Conservation (phyloP, 2,113 vertebrate species). For the Ailuropoda melanoleuca region DNA sequence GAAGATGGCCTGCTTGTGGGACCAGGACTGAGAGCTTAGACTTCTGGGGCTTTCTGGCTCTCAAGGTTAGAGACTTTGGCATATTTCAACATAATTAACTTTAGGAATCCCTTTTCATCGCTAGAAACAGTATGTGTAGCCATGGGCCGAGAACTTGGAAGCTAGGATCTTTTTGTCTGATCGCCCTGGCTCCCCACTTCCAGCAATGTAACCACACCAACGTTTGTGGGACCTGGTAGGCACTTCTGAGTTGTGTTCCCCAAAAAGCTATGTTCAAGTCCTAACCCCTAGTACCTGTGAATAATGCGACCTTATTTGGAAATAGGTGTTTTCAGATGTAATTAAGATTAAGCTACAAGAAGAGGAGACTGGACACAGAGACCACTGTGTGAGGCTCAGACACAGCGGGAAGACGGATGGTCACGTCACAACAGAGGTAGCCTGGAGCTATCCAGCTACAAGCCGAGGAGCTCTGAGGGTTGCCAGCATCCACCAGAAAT, state of each 20-base stretch:
- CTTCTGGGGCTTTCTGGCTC: neutral
- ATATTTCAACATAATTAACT: neutral
- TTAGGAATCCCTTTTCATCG: neutral
- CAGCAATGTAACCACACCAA: neutral
- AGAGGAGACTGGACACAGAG: neutral
- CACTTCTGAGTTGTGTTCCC: neutral
- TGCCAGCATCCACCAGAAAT: neutral
- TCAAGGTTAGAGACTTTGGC: neutral
- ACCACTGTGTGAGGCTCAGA: neutral
- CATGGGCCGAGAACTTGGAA: neutral
- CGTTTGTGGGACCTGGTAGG: neutral
- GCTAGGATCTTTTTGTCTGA: neutral
- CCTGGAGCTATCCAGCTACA: accelerated
- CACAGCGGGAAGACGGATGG: neutral
- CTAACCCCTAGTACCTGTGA: neutral
- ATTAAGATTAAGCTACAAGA: neutral
- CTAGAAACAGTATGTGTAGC: accelerated
- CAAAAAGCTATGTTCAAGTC: neutral
- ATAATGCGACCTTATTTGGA: neutral
- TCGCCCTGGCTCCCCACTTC: neutral
- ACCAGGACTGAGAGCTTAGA: neutral
- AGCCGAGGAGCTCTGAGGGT: neutral
- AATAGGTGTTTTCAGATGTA: neutral
- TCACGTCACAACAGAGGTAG: neutral
- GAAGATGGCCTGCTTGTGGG: neutral